Evolutionary conservation across 2,888 invertebrate genomes (phyloP).

Genomic region (Listrodromus nycthemerus): DNA sequence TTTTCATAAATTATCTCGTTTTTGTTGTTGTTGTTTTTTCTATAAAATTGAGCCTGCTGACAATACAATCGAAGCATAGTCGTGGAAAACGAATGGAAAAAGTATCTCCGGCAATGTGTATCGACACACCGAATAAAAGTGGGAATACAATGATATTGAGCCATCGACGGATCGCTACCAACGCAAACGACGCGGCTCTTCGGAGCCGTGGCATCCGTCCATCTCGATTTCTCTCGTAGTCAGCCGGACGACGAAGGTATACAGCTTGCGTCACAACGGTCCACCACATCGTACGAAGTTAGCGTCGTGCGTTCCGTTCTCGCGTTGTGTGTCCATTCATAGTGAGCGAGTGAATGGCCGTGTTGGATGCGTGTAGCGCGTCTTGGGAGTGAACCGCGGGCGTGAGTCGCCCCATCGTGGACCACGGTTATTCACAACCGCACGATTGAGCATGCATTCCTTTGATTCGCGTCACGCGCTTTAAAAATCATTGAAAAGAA

Average conservation of each 20-base stretch:
- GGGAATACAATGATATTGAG: conserved; percentile 58
- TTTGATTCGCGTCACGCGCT: conserved; percentile 5
- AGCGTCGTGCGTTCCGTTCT: conserved; percentile 70
- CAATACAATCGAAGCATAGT: background rate
- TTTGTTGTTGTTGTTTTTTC: background rate
- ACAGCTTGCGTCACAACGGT: conserved; percentile 65
- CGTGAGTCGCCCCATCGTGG: conserved; percentile 56
- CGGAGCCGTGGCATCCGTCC: background rate
- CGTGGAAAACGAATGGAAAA: conserved; percentile 51
- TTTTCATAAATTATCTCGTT: too few species aligned
- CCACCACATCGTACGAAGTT: conserved; percentile 74
- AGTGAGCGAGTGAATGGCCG: conserved; percentile 72
- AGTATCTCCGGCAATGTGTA: conserved; percentile 53
- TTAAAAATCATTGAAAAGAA: background rate
- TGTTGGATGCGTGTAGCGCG: conserved; percentile 64
- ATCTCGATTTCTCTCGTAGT: conserved; percentile 29
- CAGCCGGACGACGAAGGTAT: conserved; percentile 50
- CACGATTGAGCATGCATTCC: conserved; percentile 7
- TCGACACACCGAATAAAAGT: conserved; percentile 35
- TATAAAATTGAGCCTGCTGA: background rate
- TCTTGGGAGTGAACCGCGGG: conserved; percentile 67
- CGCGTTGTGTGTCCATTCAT: conserved; percentile 80
- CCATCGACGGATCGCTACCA: conserved; percentile 11
- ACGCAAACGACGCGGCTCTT: conserved; percentile 1
- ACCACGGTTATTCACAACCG: conserved; percentile 28